A percentile compares a stretch with the other conserved stretches of the same genome.
phyloP scores from a whole-genome alignment of 2,113 vertebrate species.

The Tichodroma muraria region DNA sequence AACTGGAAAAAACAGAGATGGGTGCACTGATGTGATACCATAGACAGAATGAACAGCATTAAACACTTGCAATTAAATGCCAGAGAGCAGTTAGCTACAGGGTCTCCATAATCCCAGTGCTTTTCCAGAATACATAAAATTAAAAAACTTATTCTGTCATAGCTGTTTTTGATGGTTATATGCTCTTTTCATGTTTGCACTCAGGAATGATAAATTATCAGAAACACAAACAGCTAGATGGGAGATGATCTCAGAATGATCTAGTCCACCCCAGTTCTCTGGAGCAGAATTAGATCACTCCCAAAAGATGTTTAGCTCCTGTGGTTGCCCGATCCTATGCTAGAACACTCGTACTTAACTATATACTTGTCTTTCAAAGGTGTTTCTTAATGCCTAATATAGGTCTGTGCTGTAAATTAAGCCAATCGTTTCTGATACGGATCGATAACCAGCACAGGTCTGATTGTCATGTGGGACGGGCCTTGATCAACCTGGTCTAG shows the following conservation, averaged over 20 bases:
- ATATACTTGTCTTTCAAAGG: not conserved
- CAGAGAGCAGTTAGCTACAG: not conserved
- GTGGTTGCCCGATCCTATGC: not conserved
- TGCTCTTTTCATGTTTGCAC: not conserved
- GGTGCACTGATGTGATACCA: not conserved
- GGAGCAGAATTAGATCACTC: not conserved
- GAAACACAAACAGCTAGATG: not conserved
- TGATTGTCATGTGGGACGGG: not conserved
- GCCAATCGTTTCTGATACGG: not conserved
- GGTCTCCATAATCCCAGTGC: not conserved
- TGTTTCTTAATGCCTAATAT: not conserved
- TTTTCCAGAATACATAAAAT: not conserved
- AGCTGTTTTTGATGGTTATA: not conserved
- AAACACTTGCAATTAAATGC: not conserved
- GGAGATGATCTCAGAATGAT: not conserved
- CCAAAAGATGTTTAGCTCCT: not conserved
- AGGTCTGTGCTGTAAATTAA: not conserved
- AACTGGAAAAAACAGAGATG: not conserved
- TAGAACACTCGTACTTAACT: not conserved
- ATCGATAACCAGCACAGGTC: not conserved
- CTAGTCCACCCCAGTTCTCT: not conserved
- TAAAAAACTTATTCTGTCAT: not conserved
- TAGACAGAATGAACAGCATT: not conserved
- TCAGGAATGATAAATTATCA: not conserved
- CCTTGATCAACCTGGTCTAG: not conserved